Percentiles rank a stretch among this genome's conserved stretches.
Evolutionary conservation across 2,113 vertebrate species (phyloP).

Genomic region (Amphilophus citrinellus): DNA sequence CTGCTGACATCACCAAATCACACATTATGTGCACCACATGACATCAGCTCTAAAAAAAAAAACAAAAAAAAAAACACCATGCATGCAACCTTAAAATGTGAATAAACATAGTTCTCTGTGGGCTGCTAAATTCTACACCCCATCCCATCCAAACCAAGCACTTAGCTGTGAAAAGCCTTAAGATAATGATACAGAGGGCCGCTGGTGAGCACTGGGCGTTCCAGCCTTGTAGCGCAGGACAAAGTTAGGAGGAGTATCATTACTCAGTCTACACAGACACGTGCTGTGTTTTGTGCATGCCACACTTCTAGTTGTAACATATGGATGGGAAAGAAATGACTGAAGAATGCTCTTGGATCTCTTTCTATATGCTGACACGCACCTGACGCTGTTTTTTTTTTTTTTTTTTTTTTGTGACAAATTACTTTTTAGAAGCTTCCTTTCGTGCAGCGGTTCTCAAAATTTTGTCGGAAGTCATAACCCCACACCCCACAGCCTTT

Average conservation of each 20-base stretch:
- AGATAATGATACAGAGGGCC: conserved; percentile 68
- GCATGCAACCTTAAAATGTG: conserved; percentile 49
- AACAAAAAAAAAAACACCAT: conserved; percentile 21
- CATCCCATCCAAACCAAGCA: conserved; percentile 70
- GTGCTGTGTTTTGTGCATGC: conserved; percentile 10
- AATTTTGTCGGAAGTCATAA: background rate
- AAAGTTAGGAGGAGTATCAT: conserved; percentile 47
- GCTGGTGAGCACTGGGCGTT: conserved; percentile 37
- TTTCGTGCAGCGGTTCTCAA: background rate
- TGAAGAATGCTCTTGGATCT: background rate
- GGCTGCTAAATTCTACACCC: conserved; percentile 77
- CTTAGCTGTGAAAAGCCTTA: conserved; percentile 72
- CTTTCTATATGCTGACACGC: background rate
- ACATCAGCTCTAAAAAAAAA: conserved; percentile 61
- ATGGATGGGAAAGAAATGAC: background rate
- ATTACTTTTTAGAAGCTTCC: background rate
- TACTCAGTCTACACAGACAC: conserved; percentile 13
- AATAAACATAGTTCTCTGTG: conserved; percentile 64
- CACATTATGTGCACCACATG: conserved; percentile 49
- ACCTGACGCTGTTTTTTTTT: background rate
- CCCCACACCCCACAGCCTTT: background rate
- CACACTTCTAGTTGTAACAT: conserved; percentile 20
- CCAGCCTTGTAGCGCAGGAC: conserved; percentile 25
- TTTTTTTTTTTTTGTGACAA: background rate
- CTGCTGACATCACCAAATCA: conserved; percentile 58